phyloP scores from a whole-genome alignment of 35 echinoderm and acorn worm species.

The Apostichopus californicus region DNA sequence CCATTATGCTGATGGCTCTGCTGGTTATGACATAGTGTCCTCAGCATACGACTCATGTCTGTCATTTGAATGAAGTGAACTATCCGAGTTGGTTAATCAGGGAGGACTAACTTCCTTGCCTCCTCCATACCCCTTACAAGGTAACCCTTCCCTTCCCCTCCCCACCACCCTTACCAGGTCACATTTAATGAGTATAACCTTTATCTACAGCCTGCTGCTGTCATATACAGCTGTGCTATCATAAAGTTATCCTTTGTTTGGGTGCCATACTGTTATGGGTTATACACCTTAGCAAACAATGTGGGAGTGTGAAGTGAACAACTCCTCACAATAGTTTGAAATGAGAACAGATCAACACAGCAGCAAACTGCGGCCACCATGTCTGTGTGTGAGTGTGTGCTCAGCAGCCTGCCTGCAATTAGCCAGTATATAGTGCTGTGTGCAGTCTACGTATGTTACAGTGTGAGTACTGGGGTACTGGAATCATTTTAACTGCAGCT shows the following conservation, averaged over 20 bases:
- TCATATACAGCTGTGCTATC: neutral
- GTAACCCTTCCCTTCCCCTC: too few relatives aligned
- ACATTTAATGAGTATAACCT: too few relatives aligned
- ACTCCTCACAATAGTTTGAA: neutral
- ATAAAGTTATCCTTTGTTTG: neutral
- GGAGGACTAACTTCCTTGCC: too few relatives aligned
- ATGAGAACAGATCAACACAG: neutral
- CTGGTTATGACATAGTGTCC: too few relatives aligned
- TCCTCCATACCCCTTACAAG: too few relatives aligned
- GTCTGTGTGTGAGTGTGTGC: neutral
- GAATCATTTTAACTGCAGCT: neutral
- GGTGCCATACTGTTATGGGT: neutral
- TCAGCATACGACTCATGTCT: too few relatives aligned
- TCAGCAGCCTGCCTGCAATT: neutral
- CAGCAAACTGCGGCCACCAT: neutral
- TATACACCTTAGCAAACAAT: constrained; percentile 4
- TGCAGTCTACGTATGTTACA: neutral
- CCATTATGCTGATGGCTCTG: too few relatives aligned
- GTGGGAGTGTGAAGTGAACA: neutral
- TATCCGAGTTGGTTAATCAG: too few relatives aligned
- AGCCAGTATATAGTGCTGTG: neutral
- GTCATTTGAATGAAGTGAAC: too few relatives aligned
- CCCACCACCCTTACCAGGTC: too few relatives aligned
- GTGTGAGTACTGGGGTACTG: neutral
- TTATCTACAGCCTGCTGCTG: too few relatives aligned